Evolutionary conservation across 1,140 invertebrate species (phyloP).

Genomic region (Zelostemma sp.): DNA sequence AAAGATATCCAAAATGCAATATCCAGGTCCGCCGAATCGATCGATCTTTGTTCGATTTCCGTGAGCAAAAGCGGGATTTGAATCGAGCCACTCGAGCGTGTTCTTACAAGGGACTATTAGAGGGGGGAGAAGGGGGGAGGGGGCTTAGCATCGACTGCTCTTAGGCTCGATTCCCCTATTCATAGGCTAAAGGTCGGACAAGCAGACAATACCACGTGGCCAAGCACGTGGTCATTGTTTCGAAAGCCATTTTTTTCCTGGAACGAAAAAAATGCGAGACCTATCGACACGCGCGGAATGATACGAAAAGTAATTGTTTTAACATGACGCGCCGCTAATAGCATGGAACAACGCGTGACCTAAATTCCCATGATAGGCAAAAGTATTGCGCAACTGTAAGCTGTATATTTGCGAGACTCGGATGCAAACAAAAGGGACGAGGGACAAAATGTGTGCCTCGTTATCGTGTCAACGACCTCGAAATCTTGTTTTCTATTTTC

Average conservation of each 20-base stretch:
- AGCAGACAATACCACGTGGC: conserved; percentile 45
- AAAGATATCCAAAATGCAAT: too few relatives aligned
- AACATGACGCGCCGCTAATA: conserved; percentile 44
- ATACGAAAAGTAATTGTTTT: conserved; percentile 48
- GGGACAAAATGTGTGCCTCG: too few relatives aligned
- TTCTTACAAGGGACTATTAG: too few relatives aligned
- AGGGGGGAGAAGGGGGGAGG: too few relatives aligned
- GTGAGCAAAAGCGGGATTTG: too few relatives aligned
- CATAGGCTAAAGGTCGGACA: conserved; percentile 27
- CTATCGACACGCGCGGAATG: not conserved
- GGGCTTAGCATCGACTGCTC: too few relatives aligned
- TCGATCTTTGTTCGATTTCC: too few relatives aligned
- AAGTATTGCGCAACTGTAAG: conserved; percentile 54
- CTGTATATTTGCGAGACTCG: conserved; percentile 2
- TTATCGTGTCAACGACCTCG: too few relatives aligned
- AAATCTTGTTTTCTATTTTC: too few relatives aligned
- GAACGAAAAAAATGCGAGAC: not conserved
- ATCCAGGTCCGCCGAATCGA: too few relatives aligned
- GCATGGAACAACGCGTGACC: conserved; percentile 56
- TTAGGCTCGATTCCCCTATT: conserved; percentile 38
- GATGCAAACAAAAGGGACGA: not conserved
- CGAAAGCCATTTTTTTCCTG: not conserved
- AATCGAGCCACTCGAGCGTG: conserved; percentile 20
- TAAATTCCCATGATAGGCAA: conserved; percentile 56
- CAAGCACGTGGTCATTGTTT: conserved; percentile 43